Evolutionary conservation across 1,140 invertebrate species (phyloP).

Genomic region (Nilaparvata lugens): DNA sequence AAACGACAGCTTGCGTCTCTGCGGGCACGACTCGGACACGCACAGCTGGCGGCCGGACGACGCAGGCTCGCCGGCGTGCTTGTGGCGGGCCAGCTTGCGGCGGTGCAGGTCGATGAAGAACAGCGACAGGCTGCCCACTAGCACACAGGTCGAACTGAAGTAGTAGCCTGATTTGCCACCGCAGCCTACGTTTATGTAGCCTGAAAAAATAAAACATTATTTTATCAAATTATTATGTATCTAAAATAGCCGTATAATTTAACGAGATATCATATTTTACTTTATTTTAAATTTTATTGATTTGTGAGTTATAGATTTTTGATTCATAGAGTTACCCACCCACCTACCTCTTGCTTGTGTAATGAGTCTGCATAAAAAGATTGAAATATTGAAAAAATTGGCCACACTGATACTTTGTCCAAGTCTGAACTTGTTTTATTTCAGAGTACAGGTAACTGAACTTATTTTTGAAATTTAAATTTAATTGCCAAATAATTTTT

Average conservation of each 20-base stretch:
- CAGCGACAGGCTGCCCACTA: constrained; percentile 62
- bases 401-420: too few species aligned
- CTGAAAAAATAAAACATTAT: constrained; percentile 37
- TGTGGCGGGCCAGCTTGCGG: constrained; percentile 53
- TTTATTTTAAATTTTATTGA: too few species aligned
- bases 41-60: constrained; percentile 46
- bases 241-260: not conserved
- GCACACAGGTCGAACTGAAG: constrained; percentile 66
- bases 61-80: constrained; percentile 41
- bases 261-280: too few species aligned
- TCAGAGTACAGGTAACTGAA: too few species aligned
- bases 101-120: constrained; percentile 72
- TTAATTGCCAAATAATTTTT: too few species aligned
- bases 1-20: constrained; percentile 46
- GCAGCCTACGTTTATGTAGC: constrained; percentile 65
- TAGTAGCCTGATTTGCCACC: constrained; percentile 70
- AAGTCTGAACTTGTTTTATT: too few species aligned
- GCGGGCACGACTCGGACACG: constrained; percentile 45
- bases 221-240: not conserved
- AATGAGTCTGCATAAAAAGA: too few species aligned
- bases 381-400: too few species aligned
- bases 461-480: too few species aligned
- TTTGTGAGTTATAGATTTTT: too few species aligned
- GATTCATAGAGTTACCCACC: too few species aligned
- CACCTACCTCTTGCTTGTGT: too few species aligned